Evolutionary conservation across 2,888 invertebrate species (phyloP), one percentile per base, ranked within the genome.

Genomic region (Aporophyla lueneburgensis): DNA sequence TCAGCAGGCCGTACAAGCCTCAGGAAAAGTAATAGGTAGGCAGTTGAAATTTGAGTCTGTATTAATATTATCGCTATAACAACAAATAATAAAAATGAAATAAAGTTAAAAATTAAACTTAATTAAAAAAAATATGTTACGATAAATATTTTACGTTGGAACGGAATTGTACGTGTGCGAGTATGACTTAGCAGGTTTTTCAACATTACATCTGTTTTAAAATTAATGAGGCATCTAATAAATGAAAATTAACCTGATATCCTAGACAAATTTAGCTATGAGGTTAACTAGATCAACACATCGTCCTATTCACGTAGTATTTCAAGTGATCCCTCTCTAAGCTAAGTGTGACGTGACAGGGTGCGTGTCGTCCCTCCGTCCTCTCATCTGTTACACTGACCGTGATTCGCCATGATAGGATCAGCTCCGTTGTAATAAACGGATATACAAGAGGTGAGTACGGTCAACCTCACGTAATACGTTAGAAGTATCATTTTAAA

Each of bases 261-360:
- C 9, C 21, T 21, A 63, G 14, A 43, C 5, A 54, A 27, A 54
- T 71, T 1, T 4, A 24, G 12, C 33, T 33, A 24, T 33, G 1
- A 40, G 14, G n/a, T 61, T 74, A 10, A 43, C 24, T 27, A 53
- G 9, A n/a, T 16, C 9, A 19, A 19, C 27, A 46, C 33, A 19
- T 5, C 21, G 43, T 19, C n/a, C 46, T 12, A 0, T 43, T 1
- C 10, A 24, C 14, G n/a, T 54, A 61, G 14, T 62, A 46, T 12
- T 10, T 78, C 56, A 33, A 67, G 79, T 24, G 73, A 56, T 51
- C 72, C 54, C 79, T 56, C 46, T 53, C 19, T 21, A 51, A 59
- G 27, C 33, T 24, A 68, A 27, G 68, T 16, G 66, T 65, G 27
- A 74, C 51, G 51, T 59, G 27, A 59, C 27, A 33, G 51, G 72